Percentiles rank a stretch among this genome's conserved stretches.
These are phyloP conservation scores for Arenaria interpres DNA, from an alignment of 2,113 vertebrate species.

Conservation along the genomic window DNA sequence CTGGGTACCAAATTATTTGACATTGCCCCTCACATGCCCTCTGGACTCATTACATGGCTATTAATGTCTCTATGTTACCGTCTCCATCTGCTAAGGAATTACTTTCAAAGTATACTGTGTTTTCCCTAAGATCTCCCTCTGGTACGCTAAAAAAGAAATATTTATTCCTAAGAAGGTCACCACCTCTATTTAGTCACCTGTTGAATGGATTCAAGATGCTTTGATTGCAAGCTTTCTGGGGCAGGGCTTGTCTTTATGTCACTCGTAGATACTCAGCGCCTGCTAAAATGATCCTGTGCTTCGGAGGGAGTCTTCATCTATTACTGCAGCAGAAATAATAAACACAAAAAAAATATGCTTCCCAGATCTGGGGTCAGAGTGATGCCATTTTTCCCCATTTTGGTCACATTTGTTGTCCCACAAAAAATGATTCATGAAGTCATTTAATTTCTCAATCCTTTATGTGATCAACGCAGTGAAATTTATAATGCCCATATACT, in stretches of 20 bases:
- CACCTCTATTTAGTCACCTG: constrained; percentile 62
- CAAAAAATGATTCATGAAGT: constrained; percentile 56
- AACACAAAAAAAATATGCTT: neutral
- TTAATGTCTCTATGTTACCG: constrained; percentile 27
- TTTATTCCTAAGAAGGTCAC: constrained; percentile 51
- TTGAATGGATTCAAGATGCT: constrained; percentile 51
- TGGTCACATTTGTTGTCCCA: constrained; percentile 53
- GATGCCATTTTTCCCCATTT: constrained; percentile 19
- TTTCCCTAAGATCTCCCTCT: constrained; percentile 54
- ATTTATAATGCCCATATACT: constrained; percentile 58
- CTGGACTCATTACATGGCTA: constrained; percentile 20
- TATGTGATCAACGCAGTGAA: neutral
- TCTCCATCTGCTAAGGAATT: constrained; percentile 30
- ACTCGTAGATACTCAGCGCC: neutral
- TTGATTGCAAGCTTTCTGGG: constrained; percentile 28
- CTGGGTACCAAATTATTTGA: constrained; percentile 21
- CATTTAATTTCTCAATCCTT: constrained; percentile 50
- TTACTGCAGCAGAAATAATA: constrained; percentile 21
- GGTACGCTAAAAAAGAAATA: constrained; percentile 54
- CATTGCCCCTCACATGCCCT: constrained; percentile 40
- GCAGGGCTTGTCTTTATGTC: constrained; percentile 8
- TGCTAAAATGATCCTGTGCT: constrained; percentile 14
- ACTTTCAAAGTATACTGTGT: constrained; percentile 21
- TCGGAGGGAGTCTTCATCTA: neutral
- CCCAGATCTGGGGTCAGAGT: constrained; percentile 11